Conservation (phyloP, 2,113 vertebrate genomes). For the Entelurus aequoreus region DNA sequence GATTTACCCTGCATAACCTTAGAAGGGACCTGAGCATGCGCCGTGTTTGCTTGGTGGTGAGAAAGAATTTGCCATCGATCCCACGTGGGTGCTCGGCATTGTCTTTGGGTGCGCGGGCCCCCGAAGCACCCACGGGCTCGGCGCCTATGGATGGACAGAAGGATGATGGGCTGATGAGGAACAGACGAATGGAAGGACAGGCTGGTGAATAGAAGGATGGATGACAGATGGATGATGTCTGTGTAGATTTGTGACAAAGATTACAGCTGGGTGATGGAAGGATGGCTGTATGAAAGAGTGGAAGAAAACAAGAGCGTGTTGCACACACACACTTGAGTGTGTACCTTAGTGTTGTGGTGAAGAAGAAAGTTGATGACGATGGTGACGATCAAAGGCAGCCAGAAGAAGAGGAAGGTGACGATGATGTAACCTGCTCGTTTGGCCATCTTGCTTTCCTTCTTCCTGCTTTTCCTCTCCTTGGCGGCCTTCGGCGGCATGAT, state of each 20-base stretch:
- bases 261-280: background rate
- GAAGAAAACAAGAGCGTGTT: background rate
- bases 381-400: slow-evolving; percentile 65
- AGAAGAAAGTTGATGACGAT: slow-evolving; percentile 54
- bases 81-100: no score
- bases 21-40: no score
- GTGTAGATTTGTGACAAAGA: no score
- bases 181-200: no score
- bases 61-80: no score
- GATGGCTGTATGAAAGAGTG: background rate
- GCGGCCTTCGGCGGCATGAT: slow-evolving; percentile 67
- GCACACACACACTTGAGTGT: slow-evolving; percentile 33
- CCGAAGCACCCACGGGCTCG: no score
- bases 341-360: slow-evolving; percentile 16
- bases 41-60: no score
- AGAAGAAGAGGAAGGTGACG: slow-evolving; percentile 70
- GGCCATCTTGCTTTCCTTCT: slow-evolving; percentile 71
- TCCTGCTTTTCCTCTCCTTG: slow-evolving; percentile 57
- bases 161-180: no score
- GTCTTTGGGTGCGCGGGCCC: no score
- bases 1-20: no score
- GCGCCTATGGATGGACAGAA: no score
- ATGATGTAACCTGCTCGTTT: slow-evolving; percentile 74
- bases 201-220: no score
- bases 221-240: background rate